A percentile compares a stretch with the other conserved stretches of the same genome.
These are phyloP conservation scores for Scalopus aquaticus DNA, from an alignment of 2,113 vertebrate genomes.

Conservation along the genomic window DNA sequence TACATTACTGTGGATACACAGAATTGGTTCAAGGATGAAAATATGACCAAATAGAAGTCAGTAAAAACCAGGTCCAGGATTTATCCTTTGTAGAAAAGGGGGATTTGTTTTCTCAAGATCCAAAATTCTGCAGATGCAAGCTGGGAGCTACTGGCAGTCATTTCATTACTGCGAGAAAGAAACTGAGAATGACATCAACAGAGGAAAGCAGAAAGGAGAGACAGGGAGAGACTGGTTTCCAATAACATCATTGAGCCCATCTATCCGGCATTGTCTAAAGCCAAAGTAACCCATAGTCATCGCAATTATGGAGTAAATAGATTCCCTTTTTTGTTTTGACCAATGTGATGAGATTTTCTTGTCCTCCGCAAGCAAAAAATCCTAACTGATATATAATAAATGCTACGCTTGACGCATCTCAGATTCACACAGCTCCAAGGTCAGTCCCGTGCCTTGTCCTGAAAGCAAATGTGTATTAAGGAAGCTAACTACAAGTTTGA, in stretches of 20 bases:
- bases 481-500: neutral
- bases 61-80: neutral
- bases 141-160: neutral
- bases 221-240: neutral
- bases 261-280: neutral
- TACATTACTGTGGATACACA: neutral
- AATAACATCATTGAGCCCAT: neutral
- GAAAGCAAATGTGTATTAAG: neutral
- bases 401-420: neutral
- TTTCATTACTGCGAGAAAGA: neutral
- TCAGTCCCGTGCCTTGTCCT: neutral
- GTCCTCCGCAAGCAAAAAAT: neutral
- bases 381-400: neutral
- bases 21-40: neutral
- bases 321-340: neutral
- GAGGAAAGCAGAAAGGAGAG: neutral
- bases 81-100: neutral
- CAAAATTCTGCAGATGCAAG: neutral
- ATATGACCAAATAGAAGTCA: neutral
- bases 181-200: neutral
- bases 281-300: neutral
- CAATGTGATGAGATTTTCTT: neutral
- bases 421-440: neutral
- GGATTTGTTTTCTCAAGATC: neutral
- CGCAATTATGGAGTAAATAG: neutral